These are phyloP conservation scores for Novumbra hubbsi DNA, from an alignment of 2,797 vertebrate genomes.

Conservation along the genomic window DNA sequence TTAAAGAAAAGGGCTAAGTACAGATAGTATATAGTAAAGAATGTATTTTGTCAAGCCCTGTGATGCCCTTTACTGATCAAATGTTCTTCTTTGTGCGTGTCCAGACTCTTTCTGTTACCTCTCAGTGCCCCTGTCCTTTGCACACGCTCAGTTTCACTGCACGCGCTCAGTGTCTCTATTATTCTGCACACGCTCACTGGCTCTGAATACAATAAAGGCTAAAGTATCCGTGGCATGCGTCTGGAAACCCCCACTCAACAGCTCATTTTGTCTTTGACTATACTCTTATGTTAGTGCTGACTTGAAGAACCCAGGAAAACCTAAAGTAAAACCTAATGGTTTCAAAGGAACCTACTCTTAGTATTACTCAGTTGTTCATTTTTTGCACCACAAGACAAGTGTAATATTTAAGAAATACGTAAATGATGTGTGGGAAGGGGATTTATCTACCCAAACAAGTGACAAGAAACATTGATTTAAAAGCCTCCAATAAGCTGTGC, in stretches of 20 bases:
- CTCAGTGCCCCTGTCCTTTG: conserved; percentile 31
- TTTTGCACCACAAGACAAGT: too few relatives aligned
- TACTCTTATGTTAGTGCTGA: conserved; percentile 13
- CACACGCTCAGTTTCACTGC: conserved; percentile 50
- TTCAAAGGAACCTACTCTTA: too few relatives aligned
- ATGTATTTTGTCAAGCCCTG: conserved; percentile 23
- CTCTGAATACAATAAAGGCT: conserved; percentile 57
- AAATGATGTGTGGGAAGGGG: too few relatives aligned
- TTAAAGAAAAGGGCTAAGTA: background rate
- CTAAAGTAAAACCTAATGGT: too few relatives aligned
- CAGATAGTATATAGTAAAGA: conserved; percentile 19
- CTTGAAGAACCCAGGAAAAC: too few relatives aligned
- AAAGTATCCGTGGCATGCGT: conserved; percentile 83
- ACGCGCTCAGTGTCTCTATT: conserved; percentile 34
- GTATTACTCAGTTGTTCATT: too few relatives aligned
- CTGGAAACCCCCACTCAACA: conserved; percentile 67
- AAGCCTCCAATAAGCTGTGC: too few relatives aligned
- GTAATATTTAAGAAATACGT: too few relatives aligned
- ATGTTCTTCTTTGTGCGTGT: conserved; percentile 41
- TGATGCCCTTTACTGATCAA: conserved; percentile 32
- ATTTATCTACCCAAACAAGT: too few relatives aligned
- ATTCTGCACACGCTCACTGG: conserved; percentile 46
- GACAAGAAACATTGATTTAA: too few relatives aligned
- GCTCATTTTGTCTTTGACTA: conserved; percentile 67
- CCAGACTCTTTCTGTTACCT: conserved; percentile 41